These are phyloP conservation scores for Fragum whitleyi DNA, from an alignment of 2,888 invertebrate species.

Conservation along the genomic window DNA sequence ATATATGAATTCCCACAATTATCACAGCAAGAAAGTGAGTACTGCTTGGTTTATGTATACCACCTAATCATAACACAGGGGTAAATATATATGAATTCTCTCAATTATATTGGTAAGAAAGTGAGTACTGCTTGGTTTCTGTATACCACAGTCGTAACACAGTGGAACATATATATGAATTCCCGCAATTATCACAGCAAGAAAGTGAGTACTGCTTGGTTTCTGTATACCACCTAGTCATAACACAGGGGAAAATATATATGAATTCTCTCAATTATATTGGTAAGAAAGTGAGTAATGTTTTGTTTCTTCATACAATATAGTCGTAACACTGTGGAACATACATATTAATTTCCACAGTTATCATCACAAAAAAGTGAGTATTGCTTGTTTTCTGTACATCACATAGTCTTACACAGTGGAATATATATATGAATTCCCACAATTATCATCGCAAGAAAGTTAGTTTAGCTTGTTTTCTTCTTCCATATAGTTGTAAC, in stretches of 20 bases:
- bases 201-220: slow-evolving; percentile 91
- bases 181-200: slow-evolving; percentile 94
- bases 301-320: too few species aligned
- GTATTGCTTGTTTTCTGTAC: slow-evolving; percentile 87
- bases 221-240: slow-evolving; percentile 93
- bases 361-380: slow-evolving; percentile 95
- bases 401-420: slow-evolving; percentile 98
- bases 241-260: slow-evolving; percentile 99
- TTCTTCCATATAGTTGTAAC: too few species aligned
- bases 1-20: slow-evolving; percentile 99
- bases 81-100: slow-evolving; percentile 99
- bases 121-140: slow-evolving; percentile 98
- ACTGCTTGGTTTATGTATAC: slow-evolving; percentile 99
- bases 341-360: slow-evolving; percentile 99
- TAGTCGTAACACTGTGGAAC: too few species aligned
- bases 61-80: slow-evolving; percentile 98
- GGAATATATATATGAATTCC: slow-evolving; percentile 99
- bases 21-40: slow-evolving; percentile 93
- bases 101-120: slow-evolving; percentile 92
- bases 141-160: slow-evolving; percentile 98
- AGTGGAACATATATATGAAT: slow-evolving; percentile 99
- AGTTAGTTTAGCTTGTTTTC: slow-evolving; percentile 92
- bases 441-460: slow-evolving; percentile 93
- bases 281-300: slow-evolving; percentile 92
- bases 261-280: slow-evolving; percentile 97